A percentile compares a stretch with the other conserved stretches of the same genome.
Conservation (phyloP, 2,888 invertebrate genomes). For the Protodeltote pygarga region DNA sequence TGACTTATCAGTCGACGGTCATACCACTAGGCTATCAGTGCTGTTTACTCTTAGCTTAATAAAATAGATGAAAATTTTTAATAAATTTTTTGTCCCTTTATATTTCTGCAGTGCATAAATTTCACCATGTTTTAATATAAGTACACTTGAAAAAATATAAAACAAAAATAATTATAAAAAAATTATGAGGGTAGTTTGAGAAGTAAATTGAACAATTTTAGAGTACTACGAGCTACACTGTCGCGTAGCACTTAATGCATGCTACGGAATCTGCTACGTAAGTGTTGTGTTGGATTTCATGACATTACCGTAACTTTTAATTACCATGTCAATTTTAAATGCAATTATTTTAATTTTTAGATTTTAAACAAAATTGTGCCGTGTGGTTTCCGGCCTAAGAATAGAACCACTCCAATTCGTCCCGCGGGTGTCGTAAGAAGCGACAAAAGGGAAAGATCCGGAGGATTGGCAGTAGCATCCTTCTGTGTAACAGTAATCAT, state of each 20-base stretch:
- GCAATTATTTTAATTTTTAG: not conserved
- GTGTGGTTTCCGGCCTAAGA: not conserved
- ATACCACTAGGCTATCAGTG: too few species aligned
- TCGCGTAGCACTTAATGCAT: slow-evolving; percentile 13
- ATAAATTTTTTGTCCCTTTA: too few species aligned
- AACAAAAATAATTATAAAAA: not conserved
- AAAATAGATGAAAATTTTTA: too few species aligned
- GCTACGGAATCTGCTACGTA: slow-evolving; percentile 13
- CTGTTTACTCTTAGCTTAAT: too few species aligned
- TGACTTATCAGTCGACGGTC: too few species aligned
- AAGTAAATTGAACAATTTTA: not conserved
- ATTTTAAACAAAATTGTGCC: not conserved
- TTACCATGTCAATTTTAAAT: not conserved
- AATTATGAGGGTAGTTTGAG: not conserved
- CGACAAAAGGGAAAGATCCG: too few species aligned
- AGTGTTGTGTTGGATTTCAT: not conserved
- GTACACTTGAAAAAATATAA: not conserved
- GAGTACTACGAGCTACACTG: slow-evolving; percentile 10
- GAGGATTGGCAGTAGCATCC: too few species aligned
- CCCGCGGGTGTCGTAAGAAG: too few species aligned
- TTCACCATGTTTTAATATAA: too few species aligned
- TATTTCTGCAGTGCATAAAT: too few species aligned
- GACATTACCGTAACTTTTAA: not conserved
- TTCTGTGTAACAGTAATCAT: too few species aligned
- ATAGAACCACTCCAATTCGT: too few species aligned